Conservation (phyloP, 2,888 invertebrate species). For the Thymelicus sylvestris region DNA sequence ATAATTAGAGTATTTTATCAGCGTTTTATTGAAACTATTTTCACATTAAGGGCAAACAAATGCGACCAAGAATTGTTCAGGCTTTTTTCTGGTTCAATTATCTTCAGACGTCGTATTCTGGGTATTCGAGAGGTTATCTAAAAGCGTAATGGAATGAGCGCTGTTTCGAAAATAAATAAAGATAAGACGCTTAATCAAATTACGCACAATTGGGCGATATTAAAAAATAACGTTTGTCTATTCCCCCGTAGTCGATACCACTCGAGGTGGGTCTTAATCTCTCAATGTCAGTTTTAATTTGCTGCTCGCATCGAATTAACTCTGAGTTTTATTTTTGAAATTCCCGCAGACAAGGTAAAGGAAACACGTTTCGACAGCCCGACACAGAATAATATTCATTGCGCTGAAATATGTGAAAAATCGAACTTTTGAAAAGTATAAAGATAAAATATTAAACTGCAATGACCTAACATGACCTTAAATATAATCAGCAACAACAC, state of each 20-base stretch:
- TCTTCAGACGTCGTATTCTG: not conserved
- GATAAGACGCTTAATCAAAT: constrained; percentile 54
- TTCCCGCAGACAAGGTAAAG: constrained; percentile 65
- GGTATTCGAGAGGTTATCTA: not conserved
- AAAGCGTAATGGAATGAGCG: constrained; percentile 24
- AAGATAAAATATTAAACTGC: not conserved
- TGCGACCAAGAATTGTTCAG: no score
- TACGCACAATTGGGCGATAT: constrained; percentile 51
- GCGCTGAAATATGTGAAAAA: constrained; percentile 52
- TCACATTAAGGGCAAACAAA: no score
- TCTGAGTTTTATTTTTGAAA: constrained; percentile 79
- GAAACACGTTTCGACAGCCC: constrained; percentile 75
- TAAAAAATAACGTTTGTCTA: constrained; percentile 55
- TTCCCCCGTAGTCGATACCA: constrained; percentile 60
- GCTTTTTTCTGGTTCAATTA: not conserved
- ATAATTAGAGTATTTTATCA: no score
- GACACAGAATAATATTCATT: constrained; percentile 53
- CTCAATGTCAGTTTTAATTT: constrained; percentile 84
- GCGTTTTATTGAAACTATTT: no score
- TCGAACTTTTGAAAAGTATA: constrained; percentile 38
- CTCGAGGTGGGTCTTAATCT: constrained; percentile 75
- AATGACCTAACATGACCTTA: not conserved
- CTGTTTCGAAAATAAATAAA: constrained; percentile 36
- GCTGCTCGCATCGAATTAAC: constrained; percentile 77
- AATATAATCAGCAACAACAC: not conserved